Conservation (phyloP, 2,113 vertebrate genomes). For the Turnix velox region DNA sequence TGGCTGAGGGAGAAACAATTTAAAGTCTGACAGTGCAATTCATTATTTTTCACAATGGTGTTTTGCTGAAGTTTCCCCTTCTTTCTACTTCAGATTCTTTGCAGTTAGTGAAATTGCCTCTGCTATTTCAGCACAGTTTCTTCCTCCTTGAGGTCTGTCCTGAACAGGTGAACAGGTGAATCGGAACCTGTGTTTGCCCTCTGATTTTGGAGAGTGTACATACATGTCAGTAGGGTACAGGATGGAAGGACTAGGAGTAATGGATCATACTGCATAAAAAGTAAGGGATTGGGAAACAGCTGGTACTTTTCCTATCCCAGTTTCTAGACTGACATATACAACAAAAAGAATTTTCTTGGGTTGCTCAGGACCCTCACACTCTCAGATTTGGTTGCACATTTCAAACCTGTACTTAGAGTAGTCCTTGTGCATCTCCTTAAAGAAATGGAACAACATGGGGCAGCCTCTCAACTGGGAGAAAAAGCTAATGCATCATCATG, state of each 20-base stretch:
- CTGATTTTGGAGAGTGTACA: neutral
- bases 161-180: too few species aligned
- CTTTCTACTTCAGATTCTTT: neutral
- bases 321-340: neutral
- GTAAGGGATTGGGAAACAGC: rapidly evolving
- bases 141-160: neutral
- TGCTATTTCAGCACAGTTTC: neutral
- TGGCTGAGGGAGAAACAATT: conserved; percentile 9
- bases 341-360: neutral
- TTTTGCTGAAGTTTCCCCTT: conserved; percentile 1
- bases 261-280: neutral
- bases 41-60: conserved; percentile 13
- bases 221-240: too few species aligned
- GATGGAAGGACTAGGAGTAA: neutral
- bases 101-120: neutral
- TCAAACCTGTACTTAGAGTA: neutral
- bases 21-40: neutral
- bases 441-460: neutral
- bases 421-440: too few species aligned
- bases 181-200: neutral
- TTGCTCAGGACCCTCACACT: neutral
- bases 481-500: neutral
- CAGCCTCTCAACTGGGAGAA: neutral
- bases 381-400: neutral
- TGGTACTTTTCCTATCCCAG: neutral